Conservation (phyloP, 2,888 invertebrate genomes). For the Cacoxenus indagator region DNA sequence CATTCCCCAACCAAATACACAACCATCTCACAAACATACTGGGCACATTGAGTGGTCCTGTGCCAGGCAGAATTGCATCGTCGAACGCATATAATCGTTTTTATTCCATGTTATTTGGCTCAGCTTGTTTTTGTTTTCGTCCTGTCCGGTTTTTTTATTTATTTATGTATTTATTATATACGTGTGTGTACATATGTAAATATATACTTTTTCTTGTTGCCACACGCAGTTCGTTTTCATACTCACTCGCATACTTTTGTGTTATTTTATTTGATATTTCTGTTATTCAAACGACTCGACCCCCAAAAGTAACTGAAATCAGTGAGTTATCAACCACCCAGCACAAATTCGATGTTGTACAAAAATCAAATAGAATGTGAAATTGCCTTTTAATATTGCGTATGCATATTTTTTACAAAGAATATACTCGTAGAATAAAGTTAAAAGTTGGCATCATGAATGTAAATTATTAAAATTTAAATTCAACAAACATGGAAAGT, state of each 20-base stretch:
- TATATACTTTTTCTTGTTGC: no score
- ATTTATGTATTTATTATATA: not conserved
- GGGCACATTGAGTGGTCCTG: constrained; percentile 24
- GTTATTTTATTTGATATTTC: constrained; percentile 12
- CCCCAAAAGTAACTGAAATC: not conserved
- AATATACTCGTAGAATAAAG: no score
- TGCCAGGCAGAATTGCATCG: constrained; percentile 29
- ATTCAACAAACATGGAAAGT: no score
- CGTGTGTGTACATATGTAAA: not conserved
- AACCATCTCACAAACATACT: constrained; percentile 30
- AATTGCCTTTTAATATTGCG: no score
- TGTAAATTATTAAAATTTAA: no score
- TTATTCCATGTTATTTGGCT: no score
- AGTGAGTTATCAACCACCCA: not conserved
- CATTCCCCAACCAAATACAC: not conserved
- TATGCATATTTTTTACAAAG: no score
- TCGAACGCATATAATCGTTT: constrained; percentile 8
- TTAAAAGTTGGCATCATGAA: no score
- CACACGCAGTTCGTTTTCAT: not conserved
- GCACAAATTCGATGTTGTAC: no score
- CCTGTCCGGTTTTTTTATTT: constrained; percentile 15
- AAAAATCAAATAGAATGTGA: no score
- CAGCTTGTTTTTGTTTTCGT: constrained; percentile 27
- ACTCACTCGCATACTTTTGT: not conserved
- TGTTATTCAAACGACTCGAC: constrained; percentile 14